A percentile compares a stretch with the other conserved stretches of the same genome.
phyloP scores from a whole-genome alignment of 2,113 vertebrate genomes.

The Clupea harengus region DNA sequence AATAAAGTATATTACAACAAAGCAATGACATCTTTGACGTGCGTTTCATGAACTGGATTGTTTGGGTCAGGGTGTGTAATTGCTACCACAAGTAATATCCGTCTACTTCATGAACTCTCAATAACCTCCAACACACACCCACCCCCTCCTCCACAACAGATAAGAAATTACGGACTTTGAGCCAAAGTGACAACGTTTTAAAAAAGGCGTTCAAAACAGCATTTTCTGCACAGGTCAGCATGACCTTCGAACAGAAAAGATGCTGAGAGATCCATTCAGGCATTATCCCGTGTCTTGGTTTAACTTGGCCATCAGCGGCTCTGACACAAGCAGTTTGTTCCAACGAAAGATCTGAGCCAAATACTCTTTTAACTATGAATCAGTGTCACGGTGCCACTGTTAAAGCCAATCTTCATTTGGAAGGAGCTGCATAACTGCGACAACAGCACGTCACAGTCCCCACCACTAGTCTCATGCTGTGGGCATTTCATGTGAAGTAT shows the following conservation, averaged over 20 bases:
- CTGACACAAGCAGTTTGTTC: constrained; percentile 37
- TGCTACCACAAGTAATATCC: background rate
- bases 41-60: background rate
- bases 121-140: too few species aligned
- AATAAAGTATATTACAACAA: background rate
- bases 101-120: background rate
- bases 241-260: constrained; percentile 54
- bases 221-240: constrained; percentile 62
- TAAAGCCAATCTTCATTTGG: constrained; percentile 54
- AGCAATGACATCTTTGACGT: too few species aligned
- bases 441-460: background rate
- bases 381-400: constrained; percentile 47
- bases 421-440: constrained; percentile 36
- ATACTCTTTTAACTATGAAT: constrained; percentile 52
- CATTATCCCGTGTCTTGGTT: constrained; percentile 49
- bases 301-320: constrained; percentile 28
- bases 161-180: too few species aligned
- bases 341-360: constrained; percentile 49
- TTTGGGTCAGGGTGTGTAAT: background rate
- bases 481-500: constrained; percentile 11
- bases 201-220: constrained; percentile 55
- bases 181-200: background rate
- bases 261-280: constrained; percentile 58
- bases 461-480: constrained; percentile 22
- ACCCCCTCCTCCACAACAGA: too few species aligned